These are phyloP conservation scores for Leptinotarsa juncta DNA, from an alignment of 2,888 invertebrate genomes.

Conservation along the genomic window DNA sequence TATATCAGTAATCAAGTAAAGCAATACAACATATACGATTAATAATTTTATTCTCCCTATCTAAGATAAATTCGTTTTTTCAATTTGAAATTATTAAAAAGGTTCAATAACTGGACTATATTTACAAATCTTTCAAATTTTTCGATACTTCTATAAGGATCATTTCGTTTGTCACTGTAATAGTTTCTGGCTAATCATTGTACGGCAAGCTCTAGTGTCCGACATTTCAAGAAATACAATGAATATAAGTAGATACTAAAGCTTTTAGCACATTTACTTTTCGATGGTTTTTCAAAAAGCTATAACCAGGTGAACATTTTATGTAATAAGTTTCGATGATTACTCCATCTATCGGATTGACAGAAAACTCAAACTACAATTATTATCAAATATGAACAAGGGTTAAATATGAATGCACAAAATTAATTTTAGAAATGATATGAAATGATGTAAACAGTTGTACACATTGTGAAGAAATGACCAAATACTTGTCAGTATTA, in stretches of 20 bases:
- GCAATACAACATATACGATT: constrained; percentile 66
- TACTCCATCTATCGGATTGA: too few relatives aligned
- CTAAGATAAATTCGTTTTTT: constrained; percentile 68
- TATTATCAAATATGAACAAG: too few relatives aligned
- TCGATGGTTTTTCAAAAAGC: neutral
- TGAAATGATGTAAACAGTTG: too few relatives aligned
- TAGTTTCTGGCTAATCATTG: constrained; percentile 35
- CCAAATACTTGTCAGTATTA: too few relatives aligned
- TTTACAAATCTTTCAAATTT: constrained; percentile 65
- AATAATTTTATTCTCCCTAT: constrained; percentile 64
- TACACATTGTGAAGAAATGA: too few relatives aligned
- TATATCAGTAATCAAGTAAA: constrained; percentile 61
- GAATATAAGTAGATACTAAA: constrained; percentile 10
- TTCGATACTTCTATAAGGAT: constrained; percentile 55
- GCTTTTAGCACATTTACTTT: constrained; percentile 13
- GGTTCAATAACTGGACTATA: constrained; percentile 67
- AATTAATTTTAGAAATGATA: too few relatives aligned
- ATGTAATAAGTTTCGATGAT: neutral
- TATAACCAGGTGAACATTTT: neutral
- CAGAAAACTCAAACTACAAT: too few relatives aligned
- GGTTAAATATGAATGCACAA: too few relatives aligned
- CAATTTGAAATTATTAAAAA: constrained; percentile 67
- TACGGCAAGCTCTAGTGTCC: constrained; percentile 50
- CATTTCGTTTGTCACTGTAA: constrained; percentile 44
- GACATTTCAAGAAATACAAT: constrained; percentile 43